Conservation (phyloP, 2,888 invertebrate genomes). For the Eudemis profundana region DNA sequence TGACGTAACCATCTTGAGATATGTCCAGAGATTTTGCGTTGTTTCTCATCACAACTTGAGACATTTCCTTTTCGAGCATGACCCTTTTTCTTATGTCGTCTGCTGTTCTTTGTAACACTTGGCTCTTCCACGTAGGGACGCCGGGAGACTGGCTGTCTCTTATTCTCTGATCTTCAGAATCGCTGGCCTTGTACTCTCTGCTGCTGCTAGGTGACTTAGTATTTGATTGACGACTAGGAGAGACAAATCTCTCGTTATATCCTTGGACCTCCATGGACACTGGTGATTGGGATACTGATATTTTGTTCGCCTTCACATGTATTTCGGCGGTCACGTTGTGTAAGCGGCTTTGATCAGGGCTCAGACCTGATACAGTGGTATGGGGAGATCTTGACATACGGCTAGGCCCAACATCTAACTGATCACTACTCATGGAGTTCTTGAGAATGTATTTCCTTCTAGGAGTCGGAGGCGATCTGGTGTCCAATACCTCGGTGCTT, state of each 20-base stretch:
- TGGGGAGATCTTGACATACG: constrained; percentile 66
- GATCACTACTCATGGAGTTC: constrained; percentile 76
- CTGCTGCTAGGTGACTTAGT: constrained; percentile 67
- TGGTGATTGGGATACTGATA: constrained; percentile 75
- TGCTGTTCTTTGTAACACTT: constrained; percentile 78
- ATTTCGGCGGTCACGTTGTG: constrained; percentile 80
- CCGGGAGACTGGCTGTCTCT: constrained; percentile 55
- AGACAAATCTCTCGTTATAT: constrained; percentile 65
- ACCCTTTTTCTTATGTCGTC: constrained; percentile 77
- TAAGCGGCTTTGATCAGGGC: constrained; percentile 57
- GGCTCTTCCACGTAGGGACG: constrained; percentile 75
- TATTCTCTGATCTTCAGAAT: constrained; percentile 61
- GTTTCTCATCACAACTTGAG: constrained; percentile 64
- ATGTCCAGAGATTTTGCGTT: constrained; percentile 74
- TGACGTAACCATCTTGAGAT: constrained; percentile 82
- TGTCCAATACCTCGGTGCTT: constrained; percentile 81
- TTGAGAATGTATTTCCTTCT: constrained; percentile 67
- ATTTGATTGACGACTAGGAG: constrained; percentile 70
- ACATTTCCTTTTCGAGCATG: constrained; percentile 74
- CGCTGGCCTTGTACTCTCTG: constrained; percentile 59
- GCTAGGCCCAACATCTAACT: constrained; percentile 73
- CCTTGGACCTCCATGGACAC: constrained; percentile 67
- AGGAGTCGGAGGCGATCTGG: constrained; percentile 65
- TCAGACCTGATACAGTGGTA: constrained; percentile 52
- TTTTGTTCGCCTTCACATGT: constrained; percentile 74